phyloP scores from a whole-genome alignment of 2,888 invertebrate species.

The Ennomos quercinarius region DNA sequence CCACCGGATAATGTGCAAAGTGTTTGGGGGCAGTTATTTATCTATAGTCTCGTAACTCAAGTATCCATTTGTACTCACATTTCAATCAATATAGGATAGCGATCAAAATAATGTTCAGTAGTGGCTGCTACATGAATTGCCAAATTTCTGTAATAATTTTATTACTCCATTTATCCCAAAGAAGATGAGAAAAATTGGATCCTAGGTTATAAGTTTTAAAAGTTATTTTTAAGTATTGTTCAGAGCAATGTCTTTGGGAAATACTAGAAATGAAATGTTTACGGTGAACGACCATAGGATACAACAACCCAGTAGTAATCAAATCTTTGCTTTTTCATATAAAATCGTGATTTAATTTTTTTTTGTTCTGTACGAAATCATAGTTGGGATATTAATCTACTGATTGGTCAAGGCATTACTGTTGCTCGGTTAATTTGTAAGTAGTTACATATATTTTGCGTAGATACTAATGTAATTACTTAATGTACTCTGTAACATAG shows the following conservation, averaged over 20 bases:
- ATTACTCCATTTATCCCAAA: slow-evolving; percentile 75
- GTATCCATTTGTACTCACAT: slow-evolving; percentile 59
- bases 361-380: too few species aligned
- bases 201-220: slow-evolving; percentile 63
- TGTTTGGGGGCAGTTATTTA: slow-evolving; percentile 36
- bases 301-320: neutral
- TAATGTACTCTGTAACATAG: too few species aligned
- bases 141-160: slow-evolving; percentile 67
- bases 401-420: too few species aligned
- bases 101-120: slow-evolving; percentile 57
- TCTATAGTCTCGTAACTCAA: slow-evolving; percentile 50
- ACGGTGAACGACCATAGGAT: slow-evolving; percentile 6
- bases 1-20: slow-evolving; percentile 52
- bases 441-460: too few species aligned
- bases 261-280: slow-evolving; percentile 4
- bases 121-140: slow-evolving; percentile 69
- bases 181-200: slow-evolving; percentile 69
- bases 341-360: too few species aligned
- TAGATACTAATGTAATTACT: too few species aligned
- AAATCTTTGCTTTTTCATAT: too few species aligned
- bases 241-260: slow-evolving; percentile 6
- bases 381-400: too few species aligned
- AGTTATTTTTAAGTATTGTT: slow-evolving; percentile 42
- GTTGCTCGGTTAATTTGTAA: too few species aligned
- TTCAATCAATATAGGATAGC: slow-evolving; percentile 52